phyloP scores from a whole-genome alignment of 2,113 vertebrate species.

The Noturus placidus region DNA sequence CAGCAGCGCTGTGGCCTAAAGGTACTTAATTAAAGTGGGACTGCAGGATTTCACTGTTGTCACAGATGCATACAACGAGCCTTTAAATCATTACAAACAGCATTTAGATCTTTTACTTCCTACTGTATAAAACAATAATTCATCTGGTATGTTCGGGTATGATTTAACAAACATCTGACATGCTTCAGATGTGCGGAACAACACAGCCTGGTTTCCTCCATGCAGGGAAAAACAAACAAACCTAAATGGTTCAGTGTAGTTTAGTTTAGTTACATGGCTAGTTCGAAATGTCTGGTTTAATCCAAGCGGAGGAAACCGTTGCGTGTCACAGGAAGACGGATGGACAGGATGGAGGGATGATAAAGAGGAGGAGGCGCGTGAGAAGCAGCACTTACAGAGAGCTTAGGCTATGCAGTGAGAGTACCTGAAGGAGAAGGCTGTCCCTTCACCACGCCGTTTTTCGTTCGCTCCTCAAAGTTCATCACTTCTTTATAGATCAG shows the following conservation, averaged over 20 bases:
- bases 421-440: constrained; percentile 99
- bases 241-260: too few relatives aligned
- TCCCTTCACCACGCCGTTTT: constrained; percentile 99
- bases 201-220: not conserved
- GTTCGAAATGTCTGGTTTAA: not conserved
- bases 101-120: not conserved
- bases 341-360: constrained; percentile 32
- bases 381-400: constrained; percentile 78
- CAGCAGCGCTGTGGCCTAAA: not conserved
- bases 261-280: not conserved
- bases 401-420: constrained; percentile 84
- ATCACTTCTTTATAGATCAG: constrained; percentile 99
- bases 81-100: not conserved
- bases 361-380: constrained; percentile 59
- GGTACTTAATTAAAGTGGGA: not conserved
- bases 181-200: not conserved
- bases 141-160: not conserved
- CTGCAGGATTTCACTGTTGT: not conserved
- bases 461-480: constrained; percentile 99
- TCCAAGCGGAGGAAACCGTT: not conserved
- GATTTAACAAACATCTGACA: not conserved
- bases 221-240: not conserved
- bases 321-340: constrained; percentile 10
- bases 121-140: not conserved
- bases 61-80: not conserved